Conservation (phyloP, 2,113 vertebrate genomes). For the Numenius arquata region DNA sequence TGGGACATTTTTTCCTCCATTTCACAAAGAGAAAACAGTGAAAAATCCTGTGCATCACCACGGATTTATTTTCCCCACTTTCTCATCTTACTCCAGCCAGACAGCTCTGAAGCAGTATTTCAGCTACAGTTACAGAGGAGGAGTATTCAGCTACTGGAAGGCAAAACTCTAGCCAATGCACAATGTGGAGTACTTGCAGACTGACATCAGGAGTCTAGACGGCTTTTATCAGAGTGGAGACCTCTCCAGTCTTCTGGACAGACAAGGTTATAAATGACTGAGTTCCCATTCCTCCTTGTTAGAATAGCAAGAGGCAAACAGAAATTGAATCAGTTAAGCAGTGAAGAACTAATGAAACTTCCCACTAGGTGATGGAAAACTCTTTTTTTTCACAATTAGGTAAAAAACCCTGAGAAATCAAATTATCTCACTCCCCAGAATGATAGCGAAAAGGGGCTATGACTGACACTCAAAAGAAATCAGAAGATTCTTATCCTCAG, state of each 20-base stretch:
- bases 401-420: neutral
- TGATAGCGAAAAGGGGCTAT: neutral
- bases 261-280: neutral
- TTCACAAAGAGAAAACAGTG: neutral
- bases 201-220: neutral
- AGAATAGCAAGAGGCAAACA: neutral
- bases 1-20: neutral
- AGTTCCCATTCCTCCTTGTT: neutral
- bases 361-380: neutral
- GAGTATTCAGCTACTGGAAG: neutral
- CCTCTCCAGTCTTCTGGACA: neutral
- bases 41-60: neutral
- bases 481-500: neutral
- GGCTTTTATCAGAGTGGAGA: neutral
- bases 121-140: neutral
- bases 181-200: neutral
- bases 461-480: neutral
- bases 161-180: neutral
- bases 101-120: neutral
- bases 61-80: neutral
- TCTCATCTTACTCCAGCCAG: neutral
- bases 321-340: neutral
- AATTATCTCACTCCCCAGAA: neutral
- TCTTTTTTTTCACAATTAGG: neutral
- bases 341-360: neutral